Evolutionary conservation across 2,888 invertebrate species (phyloP), one percentile per base, ranked within the genome.

Genomic region (Sialis fuliginosa): DNA sequence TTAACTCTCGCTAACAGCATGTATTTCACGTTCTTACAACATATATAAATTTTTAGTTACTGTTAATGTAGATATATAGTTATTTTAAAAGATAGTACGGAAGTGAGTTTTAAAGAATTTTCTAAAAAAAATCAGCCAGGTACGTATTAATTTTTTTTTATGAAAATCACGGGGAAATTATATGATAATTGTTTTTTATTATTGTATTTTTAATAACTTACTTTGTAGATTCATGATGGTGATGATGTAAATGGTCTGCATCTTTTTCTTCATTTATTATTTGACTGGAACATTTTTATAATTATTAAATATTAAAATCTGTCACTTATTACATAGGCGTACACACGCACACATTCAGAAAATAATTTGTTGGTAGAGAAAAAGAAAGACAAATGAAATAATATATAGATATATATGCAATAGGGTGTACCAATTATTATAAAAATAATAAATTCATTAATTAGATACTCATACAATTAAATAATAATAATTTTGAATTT

Each of bases 201-300:
- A 22, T 22, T 22, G 4, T 22, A 22, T 22, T 22, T 22, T 22
- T 48, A 47, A 35, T 9, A 39, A 60, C 64, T 64, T 61, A 73
- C 74, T 69, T 72, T 54, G 67, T 59, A 53, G 66, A 58, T 53
- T 74, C 74, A 52, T 72, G 71, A 58, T 71, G 72, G 48, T 45
- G 45, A 39, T 45, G 45, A 49, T 57, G 55, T 48, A 65, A 62
- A 45, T 60, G 60, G 58, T 72, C 72, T 52, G 63, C 68, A 57
- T 77, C 77, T 56, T 70, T 73, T 55, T 78, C 78, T 63, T 79
- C 79, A 57, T 68, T 75, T 59, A 79, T 74, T 51, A 77, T 75
- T 72, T 77, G 77, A 65, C 79, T 79, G 73, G 50, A 69, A 69
- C 58, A 52, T 46, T 35, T 34, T 42, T 34, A 33, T 10, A 44